Evolutionary conservation across 2,888 invertebrate genomes (phyloP), one percentile per base, ranked within the genome.

Genomic region (Bugula neritina): DNA sequence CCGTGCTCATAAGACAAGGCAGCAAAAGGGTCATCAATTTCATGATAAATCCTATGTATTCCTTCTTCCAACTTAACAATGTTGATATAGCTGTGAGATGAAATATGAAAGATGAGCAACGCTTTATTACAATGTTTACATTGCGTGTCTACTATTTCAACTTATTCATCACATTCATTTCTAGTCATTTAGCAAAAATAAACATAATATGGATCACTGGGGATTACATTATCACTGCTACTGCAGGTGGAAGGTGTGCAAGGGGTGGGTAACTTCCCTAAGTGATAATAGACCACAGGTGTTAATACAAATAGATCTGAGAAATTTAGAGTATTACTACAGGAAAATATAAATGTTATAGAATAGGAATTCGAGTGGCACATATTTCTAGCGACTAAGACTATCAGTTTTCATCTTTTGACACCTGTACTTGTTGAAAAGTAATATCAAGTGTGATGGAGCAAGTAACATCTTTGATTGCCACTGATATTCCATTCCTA

Each of bases 341-440:
- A n/a, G n/a, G n/a, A n/a, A n/a, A n/a, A n/a, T n/a, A n/a, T n/a
- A n/a, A n/a, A n/a, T n/a, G n/a, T n/a, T n/a, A n/a, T n/a, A n/a
- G n/a, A n/a, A n/a, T n/a, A n/a, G n/a, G n/a, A n/a, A n/a, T n/a
- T n/a, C n/a, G n/a, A n/a, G n/a, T n/a, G n/a, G n/a, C 31, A 31
- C 31, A 63, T 63, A 63, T 63, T 63, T 63, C 2, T 31, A 31
- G 31, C 31, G 63, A 27, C 34, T 31, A 43, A 63, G 63, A 5
- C 63, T 31, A 31, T 27, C 63, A 21, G 31, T 31, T 63, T 55
- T 17, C 55, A 17, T 27, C n/a, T n/a, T n/a, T 63, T 21, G 34
- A 25, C 63, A 63, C 63, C 63, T 63, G 63, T 27, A 63, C 63
- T 63, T 63, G 63, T 31, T 63, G 63, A 63, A 63, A 63, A 31